These are phyloP conservation scores for Catostylus mosaicus DNA, from an alignment of 30 jellyfish, hydroid and myxozoan genomes.

Conservation along the genomic window DNA sequence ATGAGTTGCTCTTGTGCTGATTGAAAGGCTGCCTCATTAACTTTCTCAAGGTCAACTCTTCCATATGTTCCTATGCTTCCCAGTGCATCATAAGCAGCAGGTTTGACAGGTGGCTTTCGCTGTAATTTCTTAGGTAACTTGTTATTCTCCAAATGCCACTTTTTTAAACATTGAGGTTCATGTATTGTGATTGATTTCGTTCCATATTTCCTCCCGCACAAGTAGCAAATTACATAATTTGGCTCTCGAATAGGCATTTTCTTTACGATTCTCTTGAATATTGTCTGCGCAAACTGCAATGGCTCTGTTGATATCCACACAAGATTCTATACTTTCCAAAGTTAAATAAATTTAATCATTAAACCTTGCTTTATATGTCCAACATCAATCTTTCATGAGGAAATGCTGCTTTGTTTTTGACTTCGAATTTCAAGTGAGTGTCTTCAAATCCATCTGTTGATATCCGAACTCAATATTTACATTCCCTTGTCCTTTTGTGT, in stretches of 20 bases:
- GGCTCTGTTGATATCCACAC: too few species aligned
- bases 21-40: constrained; percentile 79
- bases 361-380: too few species aligned
- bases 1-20: constrained; percentile 88
- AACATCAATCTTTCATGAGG: too few species aligned
- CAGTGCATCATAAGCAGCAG: constrained; percentile 76
- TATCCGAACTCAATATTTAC: too few species aligned
- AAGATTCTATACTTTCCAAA: too few species aligned
- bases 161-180: constrained; percentile 90
- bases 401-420: too few species aligned
- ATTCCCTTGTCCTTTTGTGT: too few species aligned
- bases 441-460: too few species aligned
- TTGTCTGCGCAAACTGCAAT: too few species aligned
- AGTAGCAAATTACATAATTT: constrained; percentile 88
- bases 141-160: constrained; percentile 88
- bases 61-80: constrained; percentile 59
- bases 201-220: constrained; percentile 95
- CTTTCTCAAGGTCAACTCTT: constrained; percentile 66
- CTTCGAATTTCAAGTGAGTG: too few species aligned
- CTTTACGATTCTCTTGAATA: too few species aligned
- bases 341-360: too few species aligned
- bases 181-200: constrained; percentile 87
- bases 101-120: constrained; percentile 77
- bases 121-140: constrained; percentile 80
- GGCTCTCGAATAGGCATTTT: constrained; percentile 73